These are phyloP conservation scores for Dinoponera quadriceps DNA, from an alignment of 1,140 invertebrate genomes.

Conservation along the genomic window DNA sequence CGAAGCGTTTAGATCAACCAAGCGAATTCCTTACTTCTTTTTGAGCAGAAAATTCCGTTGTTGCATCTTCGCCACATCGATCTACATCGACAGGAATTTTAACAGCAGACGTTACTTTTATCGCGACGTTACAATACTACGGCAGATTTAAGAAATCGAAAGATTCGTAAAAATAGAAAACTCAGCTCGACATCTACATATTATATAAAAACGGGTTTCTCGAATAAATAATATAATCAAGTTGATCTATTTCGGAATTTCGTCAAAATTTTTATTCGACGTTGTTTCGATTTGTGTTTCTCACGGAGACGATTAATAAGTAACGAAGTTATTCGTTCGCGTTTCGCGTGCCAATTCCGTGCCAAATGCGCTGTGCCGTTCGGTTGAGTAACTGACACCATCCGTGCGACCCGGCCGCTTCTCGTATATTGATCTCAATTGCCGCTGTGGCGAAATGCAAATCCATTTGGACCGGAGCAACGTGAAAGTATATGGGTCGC, in stretches of 20 bases:
- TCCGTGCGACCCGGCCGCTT: constrained; percentile 43
- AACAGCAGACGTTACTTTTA: not conserved
- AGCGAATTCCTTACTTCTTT: constrained; percentile 3
- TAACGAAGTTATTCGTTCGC: constrained; percentile 10
- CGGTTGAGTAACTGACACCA: constrained; percentile 42
- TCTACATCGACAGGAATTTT: not conserved
- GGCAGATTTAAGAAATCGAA: not conserved
- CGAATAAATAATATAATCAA: constrained; percentile 10
- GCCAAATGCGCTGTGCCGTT: constrained; percentile 19
- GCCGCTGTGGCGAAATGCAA: constrained; percentile 44
- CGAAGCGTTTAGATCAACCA: not conserved
- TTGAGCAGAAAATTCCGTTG: constrained; percentile 63
- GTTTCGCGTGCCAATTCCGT: constrained; percentile 22
- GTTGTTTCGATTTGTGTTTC: not conserved
- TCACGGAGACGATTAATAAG: constrained; percentile 24
- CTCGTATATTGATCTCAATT: constrained; percentile 57
- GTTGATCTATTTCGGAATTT: not conserved
- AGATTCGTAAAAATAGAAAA: not conserved
- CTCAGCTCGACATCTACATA: not conserved
- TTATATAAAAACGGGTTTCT: not conserved
- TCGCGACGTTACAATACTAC: not conserved
- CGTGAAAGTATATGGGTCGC: constrained; percentile 61
- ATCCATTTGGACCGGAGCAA: constrained; percentile 59
- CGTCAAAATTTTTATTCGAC: not conserved
- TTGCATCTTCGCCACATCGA: constrained; percentile 12